Percentiles rank a stretch among this genome's conserved stretches.
Conservation (phyloP, 2,797 vertebrate species). For the Dermochelys coriacea region DNA sequence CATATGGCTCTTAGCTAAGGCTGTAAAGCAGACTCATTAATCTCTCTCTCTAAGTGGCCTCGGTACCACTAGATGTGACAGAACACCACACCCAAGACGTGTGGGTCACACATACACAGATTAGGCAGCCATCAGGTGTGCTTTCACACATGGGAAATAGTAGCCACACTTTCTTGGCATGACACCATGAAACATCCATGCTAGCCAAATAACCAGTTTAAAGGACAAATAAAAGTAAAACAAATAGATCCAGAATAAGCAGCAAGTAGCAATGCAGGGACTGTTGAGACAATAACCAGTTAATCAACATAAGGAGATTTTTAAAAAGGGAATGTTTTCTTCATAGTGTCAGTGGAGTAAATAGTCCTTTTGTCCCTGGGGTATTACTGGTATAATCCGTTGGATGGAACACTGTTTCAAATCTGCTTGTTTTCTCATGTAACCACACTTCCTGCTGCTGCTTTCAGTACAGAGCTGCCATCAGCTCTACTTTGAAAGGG, state of each 20-base stretch:
- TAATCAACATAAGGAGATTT: constrained; percentile 48
- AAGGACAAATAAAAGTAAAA: constrained; percentile 16
- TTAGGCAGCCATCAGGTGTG: neutral
- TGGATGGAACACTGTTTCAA: constrained; percentile 56
- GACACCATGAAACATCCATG: neutral
- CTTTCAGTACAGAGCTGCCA: constrained; percentile 42
- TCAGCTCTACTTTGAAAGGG: neutral
- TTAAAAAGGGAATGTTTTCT: constrained; percentile 63
- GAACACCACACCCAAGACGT: too few species aligned
- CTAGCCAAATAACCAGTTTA: constrained; percentile 54
- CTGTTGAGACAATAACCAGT: neutral
- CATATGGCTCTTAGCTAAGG: too few species aligned
- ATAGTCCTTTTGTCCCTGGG: constrained; percentile 58
- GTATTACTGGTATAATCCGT: constrained; percentile 70
- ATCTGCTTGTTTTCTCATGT: constrained; percentile 69
- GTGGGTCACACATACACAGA: neutral
- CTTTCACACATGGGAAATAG: neutral
- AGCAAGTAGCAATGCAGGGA: constrained; percentile 48
- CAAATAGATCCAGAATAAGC: constrained; percentile 32
- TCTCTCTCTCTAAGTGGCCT: too few species aligned
- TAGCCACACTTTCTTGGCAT: constrained; percentile 16
- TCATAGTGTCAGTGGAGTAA: constrained; percentile 58
- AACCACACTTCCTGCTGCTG: constrained; percentile 59
- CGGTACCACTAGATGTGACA: too few species aligned
- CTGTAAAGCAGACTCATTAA: too few species aligned